phyloP scores from a whole-genome alignment of 2,797 vertebrate species.

The Poliocrania exsul region DNA sequence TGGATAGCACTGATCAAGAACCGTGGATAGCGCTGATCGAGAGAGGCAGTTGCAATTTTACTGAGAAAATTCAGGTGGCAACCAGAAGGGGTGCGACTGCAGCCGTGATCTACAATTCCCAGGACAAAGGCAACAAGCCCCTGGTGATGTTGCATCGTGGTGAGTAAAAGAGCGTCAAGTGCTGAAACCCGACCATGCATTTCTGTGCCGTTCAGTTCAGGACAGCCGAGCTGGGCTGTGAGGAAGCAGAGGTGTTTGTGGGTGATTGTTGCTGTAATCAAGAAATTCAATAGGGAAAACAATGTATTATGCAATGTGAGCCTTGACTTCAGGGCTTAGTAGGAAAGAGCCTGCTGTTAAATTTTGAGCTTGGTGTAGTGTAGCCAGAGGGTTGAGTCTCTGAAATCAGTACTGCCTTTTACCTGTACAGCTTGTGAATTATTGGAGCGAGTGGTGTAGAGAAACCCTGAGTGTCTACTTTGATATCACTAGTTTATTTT shows the following conservation, averaged over 20 bases:
- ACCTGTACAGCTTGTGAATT: background rate
- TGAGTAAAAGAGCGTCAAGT: conserved; percentile 35
- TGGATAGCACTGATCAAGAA: conserved; percentile 79
- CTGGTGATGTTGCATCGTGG: conserved; percentile 80
- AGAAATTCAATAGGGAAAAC: background rate
- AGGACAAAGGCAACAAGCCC: conserved; percentile 73
- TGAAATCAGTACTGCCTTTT: background rate
- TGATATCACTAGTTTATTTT: background rate
- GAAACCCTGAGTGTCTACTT: background rate
- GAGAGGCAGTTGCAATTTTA: conserved; percentile 88
- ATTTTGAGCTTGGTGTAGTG: background rate
- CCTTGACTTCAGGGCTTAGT: background rate
- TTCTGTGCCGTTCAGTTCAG: background rate
- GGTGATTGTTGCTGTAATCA: background rate
- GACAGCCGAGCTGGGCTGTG: background rate
- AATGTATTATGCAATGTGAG: background rate
- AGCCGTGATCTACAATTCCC: conserved; percentile 86
- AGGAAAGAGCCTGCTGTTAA: background rate
- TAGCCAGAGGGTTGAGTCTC: background rate
- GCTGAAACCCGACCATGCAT: fast-evolving
- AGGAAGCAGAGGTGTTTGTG: background rate
- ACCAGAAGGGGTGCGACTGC: conserved; percentile 77
- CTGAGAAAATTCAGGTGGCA: conserved; percentile 84
- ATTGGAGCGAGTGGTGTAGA: background rate
- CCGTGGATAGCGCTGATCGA: conserved; percentile 84